Evolutionary conservation across 2,888 invertebrate genomes (phyloP), one percentile per base, ranked within the genome.

Genomic region (Lymantria dispar): DNA sequence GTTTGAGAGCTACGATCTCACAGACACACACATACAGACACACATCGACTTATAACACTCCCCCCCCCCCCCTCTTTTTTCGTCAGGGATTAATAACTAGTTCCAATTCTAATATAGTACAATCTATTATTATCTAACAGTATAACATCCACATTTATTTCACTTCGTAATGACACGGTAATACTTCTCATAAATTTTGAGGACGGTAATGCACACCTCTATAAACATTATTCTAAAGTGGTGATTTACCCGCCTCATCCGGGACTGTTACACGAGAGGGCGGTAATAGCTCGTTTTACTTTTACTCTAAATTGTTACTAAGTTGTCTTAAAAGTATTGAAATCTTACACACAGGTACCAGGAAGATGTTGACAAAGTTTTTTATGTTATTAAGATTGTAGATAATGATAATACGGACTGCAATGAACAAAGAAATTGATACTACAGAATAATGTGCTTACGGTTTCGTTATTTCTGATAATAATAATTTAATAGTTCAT

Each of bases 181-280:
- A 78, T 68, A 68, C 50, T 52, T 63, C 62, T 58, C 72, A 76
- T 84, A 84, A 79, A 83, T 80, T 80, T 83, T 70, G 67, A 78
- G 73, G 70, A 71, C 68, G 62, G 78, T 81, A 79, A 81, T 79
- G 70, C 64, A 78, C 60, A 76, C 76, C 69, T 65, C 77, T 67
- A 82, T 82, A 82, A 79, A 80, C 76, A 78, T 76, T 70, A 72
- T 63, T 64, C 60, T 68, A 71, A 83, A 80, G 78, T 79, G 80
- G 83, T 83, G 78, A 84, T 83, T 81, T 80, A 79, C 78, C 74
- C 67, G 56, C 52, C 36, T 53, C 55, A 52, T 47, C 43, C 42
- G 53, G 15, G 36, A 55, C 49, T 39, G 44, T 52, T 59, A 62
- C 59, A 60, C 54, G 65, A 68, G 70, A 69, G 59, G 70, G 67